Conservation (phyloP, 2,888 invertebrate species). For the Schizaphis graminum region DNA sequence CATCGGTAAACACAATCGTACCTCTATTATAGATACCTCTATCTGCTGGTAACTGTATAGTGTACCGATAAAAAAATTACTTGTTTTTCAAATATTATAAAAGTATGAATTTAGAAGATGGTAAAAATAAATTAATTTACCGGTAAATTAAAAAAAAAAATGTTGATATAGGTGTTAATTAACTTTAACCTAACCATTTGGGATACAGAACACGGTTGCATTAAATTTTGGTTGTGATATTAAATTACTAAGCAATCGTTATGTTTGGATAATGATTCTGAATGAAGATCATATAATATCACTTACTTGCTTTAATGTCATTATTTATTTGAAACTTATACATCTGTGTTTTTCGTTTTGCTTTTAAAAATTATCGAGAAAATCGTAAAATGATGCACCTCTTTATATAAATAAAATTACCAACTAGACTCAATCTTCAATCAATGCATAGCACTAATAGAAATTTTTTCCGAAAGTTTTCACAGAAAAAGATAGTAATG, state of each 20-base stretch:
- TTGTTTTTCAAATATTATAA: neutral
- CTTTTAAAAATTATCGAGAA: neutral
- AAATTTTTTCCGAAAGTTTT: neutral
- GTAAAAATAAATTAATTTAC: neutral
- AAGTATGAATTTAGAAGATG: neutral
- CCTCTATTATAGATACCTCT: neutral
- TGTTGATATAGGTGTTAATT: neutral
- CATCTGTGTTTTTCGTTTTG: neutral
- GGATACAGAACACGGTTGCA: neutral
- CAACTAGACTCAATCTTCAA: neutral
- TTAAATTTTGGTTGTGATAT: neutral
- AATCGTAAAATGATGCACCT: neutral
- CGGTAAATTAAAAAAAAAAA: neutral
- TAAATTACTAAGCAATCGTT: neutral
- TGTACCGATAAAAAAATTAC: neutral
- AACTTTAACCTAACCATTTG: no score
- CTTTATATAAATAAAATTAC: neutral
- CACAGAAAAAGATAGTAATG: neutral
- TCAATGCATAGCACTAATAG: neutral
- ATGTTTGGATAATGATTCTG: neutral
- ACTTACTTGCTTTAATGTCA: neutral
- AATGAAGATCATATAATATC: no score
- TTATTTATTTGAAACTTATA: conserved; percentile 10
- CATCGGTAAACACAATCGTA: neutral
- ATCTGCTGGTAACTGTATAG: neutral